A percentile compares a stretch with the other conserved stretches of the same genome.
Evolutionary conservation across 2,113 vertebrate species (phyloP).

Genomic region (Antechinus flavipes): DNA sequence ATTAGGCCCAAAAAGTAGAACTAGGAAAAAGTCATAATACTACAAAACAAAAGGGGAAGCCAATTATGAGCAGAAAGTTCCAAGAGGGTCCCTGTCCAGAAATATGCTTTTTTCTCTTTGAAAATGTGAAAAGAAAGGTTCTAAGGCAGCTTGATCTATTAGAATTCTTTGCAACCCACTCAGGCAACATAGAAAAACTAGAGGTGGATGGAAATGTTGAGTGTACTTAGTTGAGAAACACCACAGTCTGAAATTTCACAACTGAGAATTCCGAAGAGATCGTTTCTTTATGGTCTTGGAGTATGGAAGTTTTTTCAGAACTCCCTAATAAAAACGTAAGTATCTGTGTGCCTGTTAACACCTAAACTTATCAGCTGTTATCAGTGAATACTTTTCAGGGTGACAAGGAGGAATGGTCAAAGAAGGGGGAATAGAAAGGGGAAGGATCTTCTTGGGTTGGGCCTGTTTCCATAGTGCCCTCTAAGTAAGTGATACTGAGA

Average conservation of each 20-base stretch:
- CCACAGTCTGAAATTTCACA: neutral
- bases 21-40: neutral
- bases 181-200: neutral
- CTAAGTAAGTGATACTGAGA: neutral
- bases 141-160: neutral
- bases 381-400: slow-evolving; percentile 69
- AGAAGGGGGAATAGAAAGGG: slow-evolving; percentile 42
- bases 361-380: slow-evolving; percentile 67
- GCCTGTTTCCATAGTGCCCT: neutral
- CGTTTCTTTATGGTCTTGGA: slow-evolving; percentile 64
- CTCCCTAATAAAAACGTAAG: slow-evolving; percentile 70
- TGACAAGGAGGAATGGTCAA: slow-evolving; percentile 48
- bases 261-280: slow-evolving; percentile 29
- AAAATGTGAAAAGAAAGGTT: neutral
- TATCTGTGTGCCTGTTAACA: slow-evolving; percentile 72
- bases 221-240: neutral
- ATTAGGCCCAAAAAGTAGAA: neutral
- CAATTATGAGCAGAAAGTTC: neutral
- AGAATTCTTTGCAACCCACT: too few relatives aligned
- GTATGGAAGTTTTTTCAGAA: slow-evolving; percentile 58
- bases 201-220: neutral
- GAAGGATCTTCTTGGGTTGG: neutral
- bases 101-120: neutral
- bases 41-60: neutral
- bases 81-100: neutral